Evolutionary conservation across 2,888 invertebrate species (phyloP).

Genomic region (Brachyptera putata): DNA sequence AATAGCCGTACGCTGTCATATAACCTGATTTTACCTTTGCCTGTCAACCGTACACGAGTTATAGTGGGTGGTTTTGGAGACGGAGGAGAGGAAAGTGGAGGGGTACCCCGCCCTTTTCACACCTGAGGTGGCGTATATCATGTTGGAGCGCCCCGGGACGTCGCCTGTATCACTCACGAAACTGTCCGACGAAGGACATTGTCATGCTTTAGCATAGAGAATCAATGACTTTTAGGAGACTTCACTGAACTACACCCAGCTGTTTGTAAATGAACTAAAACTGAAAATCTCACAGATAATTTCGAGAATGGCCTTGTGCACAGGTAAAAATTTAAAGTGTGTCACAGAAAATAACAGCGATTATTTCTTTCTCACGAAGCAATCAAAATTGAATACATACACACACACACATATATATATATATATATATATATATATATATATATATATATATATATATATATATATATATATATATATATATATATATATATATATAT

Average conservation of each 20-base stretch:
- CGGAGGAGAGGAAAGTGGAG: not conserved
- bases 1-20: not conserved
- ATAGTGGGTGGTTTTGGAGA: too few species aligned
- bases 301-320: too few species aligned
- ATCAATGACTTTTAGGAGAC: not conserved
- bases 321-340: too few species aligned
- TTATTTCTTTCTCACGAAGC: too few species aligned
- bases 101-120: slow-evolving; percentile 15
- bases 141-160: not conserved
- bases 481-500: too few species aligned
- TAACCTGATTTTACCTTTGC: not conserved
- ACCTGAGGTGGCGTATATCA: slow-evolving; percentile 9
- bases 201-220: not conserved
- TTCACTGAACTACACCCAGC: slow-evolving; percentile 2
- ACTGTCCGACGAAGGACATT: not conserved
- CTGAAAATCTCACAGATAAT: not conserved
- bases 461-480: too few species aligned
- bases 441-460: too few species aligned
- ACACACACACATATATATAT: too few species aligned
- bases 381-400: too few species aligned
- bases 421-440: too few species aligned
- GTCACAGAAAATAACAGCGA: too few species aligned
- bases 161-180: not conserved
- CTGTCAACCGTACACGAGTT: not conserved
- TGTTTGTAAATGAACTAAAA: not conserved